These are phyloP conservation scores for Shargacucullia verbasci DNA, from an alignment of 2,888 invertebrate species.

Conservation along the genomic window DNA sequence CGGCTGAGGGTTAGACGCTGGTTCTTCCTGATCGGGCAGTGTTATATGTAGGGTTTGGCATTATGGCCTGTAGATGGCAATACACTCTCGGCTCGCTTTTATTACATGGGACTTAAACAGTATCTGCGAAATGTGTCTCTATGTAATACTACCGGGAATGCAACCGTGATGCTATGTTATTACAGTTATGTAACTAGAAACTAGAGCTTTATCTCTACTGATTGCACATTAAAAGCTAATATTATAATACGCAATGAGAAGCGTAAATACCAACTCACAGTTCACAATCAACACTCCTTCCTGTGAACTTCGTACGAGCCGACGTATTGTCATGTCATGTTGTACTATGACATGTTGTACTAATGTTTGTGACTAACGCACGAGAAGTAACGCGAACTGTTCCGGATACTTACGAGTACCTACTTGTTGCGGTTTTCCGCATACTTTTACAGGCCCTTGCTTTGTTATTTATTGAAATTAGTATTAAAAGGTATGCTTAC, in stretches of 20 bases:
- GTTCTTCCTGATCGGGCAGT: too few species aligned
- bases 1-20: too few species aligned
- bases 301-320: slow-evolving; percentile 32
- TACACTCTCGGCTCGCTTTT: too few species aligned
- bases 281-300: slow-evolving; percentile 30
- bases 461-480: background rate
- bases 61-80: too few species aligned
- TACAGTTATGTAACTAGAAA: too few species aligned
- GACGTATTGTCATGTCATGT: slow-evolving; percentile 34
- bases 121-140: too few species aligned
- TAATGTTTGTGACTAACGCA: slow-evolving; percentile 26
- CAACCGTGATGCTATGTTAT: too few species aligned
- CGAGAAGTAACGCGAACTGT: slow-evolving; percentile 15
- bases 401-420: slow-evolving; percentile 3
- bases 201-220: too few species aligned
- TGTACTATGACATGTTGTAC: slow-evolving; percentile 17
- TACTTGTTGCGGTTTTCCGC: slow-evolving; percentile 53
- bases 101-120: too few species aligned
- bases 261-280: slow-evolving; percentile 4
- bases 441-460: slow-evolving; percentile 7
- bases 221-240: slow-evolving; percentile 23
- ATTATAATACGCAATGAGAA: slow-evolving; percentile 19
- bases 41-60: too few species aligned
- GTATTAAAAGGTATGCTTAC: too few species aligned
- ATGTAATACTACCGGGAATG: too few species aligned